Percentiles rank a stretch among this genome's conserved stretches.
Evolutionary conservation across 2,113 vertebrate genomes (phyloP).

Genomic region (Castor canadensis): DNA sequence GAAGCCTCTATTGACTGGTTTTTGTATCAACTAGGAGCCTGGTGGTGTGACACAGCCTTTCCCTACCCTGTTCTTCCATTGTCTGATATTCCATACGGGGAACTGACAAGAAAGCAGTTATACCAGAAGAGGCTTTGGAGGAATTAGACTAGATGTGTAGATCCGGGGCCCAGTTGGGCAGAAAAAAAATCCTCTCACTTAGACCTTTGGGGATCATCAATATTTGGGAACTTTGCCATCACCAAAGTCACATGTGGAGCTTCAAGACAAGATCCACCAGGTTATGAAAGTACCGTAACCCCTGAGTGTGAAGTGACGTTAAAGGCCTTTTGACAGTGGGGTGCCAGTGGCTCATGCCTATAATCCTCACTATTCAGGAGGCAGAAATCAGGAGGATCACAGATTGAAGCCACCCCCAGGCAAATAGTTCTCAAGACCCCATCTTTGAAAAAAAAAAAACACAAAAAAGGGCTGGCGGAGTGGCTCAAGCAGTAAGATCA

Average conservation of each 20-base stretch:
- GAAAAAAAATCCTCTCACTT: background rate
- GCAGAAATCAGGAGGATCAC: too few species aligned
- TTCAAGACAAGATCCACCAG: background rate
- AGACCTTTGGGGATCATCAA: background rate
- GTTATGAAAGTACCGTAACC: background rate
- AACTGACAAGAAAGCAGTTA: background rate
- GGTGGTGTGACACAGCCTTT: background rate
- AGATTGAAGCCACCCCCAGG: too few species aligned
- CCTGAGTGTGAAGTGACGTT: background rate
- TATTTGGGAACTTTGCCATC: background rate
- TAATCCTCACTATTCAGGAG: too few species aligned
- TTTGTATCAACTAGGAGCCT: background rate
- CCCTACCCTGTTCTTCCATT: background rate
- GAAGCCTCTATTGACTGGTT: background rate
- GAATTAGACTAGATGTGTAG: background rate
- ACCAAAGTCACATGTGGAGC: background rate
- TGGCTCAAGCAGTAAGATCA: too few species aligned
- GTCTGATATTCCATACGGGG: background rate
- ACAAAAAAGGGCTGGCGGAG: too few species aligned
- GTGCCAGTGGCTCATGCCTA: too few species aligned
- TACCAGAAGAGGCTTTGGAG: background rate
- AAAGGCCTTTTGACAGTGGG: background rate
- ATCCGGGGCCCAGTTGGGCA: background rate
- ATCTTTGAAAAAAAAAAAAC: too few species aligned
- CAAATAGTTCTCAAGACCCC: too few species aligned